A percentile compares a stretch with the other conserved stretches of the same genome.
phyloP scores from a whole-genome alignment of 2,113 vertebrate genomes.

The Strix aluco region DNA sequence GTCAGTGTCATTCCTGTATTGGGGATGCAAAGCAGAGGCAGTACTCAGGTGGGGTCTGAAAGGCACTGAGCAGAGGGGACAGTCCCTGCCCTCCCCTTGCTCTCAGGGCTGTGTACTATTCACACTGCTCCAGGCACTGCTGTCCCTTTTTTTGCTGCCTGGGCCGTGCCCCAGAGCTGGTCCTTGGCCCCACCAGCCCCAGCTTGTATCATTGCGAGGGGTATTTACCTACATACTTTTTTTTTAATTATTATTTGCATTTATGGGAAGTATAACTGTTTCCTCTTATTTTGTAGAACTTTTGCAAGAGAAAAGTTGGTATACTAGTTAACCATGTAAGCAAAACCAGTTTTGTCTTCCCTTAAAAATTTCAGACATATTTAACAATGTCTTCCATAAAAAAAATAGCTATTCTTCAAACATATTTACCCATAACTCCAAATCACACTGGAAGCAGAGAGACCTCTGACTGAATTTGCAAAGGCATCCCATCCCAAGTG shows the following conservation, averaged over 20 bases:
- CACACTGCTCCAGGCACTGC: not conserved
- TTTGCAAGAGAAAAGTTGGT: not conserved
- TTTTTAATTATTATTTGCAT: not conserved
- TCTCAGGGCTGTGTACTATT: not conserved
- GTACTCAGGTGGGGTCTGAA: not conserved
- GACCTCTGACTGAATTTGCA: not conserved
- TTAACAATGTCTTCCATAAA: not conserved
- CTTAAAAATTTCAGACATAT: not conserved
- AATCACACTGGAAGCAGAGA: not conserved
- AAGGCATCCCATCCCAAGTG: not conserved
- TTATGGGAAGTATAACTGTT: not conserved
- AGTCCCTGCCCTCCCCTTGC: not conserved
- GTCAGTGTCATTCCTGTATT: too few relatives aligned
- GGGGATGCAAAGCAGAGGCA: not conserved
- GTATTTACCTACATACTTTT: not conserved
- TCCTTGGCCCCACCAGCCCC: not conserved
- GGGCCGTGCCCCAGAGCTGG: not conserved
- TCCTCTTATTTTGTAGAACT: not conserved
- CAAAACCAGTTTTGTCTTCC: not conserved
- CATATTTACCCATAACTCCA: not conserved
- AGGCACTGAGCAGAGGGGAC: not conserved
- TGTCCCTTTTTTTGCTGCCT: not conserved
- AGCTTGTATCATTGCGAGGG: rapidly evolving
- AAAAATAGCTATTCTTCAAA: not conserved
- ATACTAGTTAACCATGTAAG: not conserved